These are phyloP conservation scores for Pollachius pollachius DNA, from an alignment of 2,113 vertebrate species.

Conservation along the genomic window DNA sequence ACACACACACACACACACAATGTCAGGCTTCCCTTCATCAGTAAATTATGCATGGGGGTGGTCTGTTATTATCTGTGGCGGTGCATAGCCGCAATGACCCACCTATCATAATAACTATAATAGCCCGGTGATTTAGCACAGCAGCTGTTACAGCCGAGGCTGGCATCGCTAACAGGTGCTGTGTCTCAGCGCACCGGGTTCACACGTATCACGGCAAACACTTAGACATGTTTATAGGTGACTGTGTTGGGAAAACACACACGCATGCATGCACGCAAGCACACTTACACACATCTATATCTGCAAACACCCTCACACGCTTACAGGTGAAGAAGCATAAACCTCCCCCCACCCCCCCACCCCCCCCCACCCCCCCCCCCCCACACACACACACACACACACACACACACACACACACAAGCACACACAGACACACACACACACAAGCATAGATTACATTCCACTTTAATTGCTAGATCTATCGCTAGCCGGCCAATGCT, in stretches of 20 bases:
- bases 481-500: no score
- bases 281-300: neutral
- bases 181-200: neutral
- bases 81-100: constrained; percentile 49
- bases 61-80: constrained; percentile 54
- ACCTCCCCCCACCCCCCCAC: neutral
- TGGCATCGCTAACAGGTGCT: constrained; percentile 34
- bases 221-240: neutral
- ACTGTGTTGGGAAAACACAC: neutral
- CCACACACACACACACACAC: constrained; percentile 1
- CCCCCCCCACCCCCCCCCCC: constrained; percentile 1
- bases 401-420: neutral
- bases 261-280: neutral
- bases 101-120: constrained; percentile 61
- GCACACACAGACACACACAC: neutral
- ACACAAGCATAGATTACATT: neutral
- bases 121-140: constrained; percentile 51
- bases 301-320: neutral
- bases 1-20: constrained; percentile 21
- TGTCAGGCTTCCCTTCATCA: constrained; percentile 52
- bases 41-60: constrained; percentile 61
- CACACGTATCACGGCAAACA: constrained; percentile 3
- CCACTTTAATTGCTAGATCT: neutral
- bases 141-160: constrained; percentile 51
- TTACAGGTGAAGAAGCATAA: no score